phyloP scores from a whole-genome alignment of 2,797 vertebrate genomes.

The Octomys mimax region DNA sequence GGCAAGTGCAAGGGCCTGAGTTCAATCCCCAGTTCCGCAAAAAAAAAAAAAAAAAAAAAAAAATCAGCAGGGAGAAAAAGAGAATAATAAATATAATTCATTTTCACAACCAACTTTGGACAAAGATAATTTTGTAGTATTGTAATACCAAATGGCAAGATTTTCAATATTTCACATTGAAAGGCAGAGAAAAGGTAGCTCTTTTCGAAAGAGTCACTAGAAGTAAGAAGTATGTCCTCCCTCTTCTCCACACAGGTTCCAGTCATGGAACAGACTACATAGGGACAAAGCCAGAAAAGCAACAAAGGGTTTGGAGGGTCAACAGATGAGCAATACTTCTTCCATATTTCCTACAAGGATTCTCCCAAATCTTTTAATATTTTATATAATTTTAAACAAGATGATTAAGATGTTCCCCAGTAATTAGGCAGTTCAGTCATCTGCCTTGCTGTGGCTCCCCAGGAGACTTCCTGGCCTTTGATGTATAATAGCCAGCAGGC shows the following conservation, averaged over 20 bases:
- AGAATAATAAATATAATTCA: neutral
- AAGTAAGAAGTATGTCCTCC: neutral
- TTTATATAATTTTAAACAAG: slow-evolving; percentile 75
- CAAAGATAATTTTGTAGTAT: neutral
- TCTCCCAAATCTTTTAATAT: slow-evolving; percentile 61
- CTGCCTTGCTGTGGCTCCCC: slow-evolving; percentile 84
- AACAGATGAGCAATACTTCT: neutral
- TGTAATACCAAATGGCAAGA: neutral
- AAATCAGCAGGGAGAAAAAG: neutral
- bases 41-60: too few species aligned
- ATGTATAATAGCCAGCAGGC: slow-evolving; percentile 79
- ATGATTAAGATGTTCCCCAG: slow-evolving; percentile 75
- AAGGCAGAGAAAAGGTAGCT: neutral
- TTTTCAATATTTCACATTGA: neutral
- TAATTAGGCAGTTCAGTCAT: slow-evolving; percentile 86
- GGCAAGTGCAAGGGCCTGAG: too few species aligned
- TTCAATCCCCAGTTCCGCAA: too few species aligned
- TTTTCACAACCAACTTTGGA: neutral
- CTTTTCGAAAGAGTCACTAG: neutral
- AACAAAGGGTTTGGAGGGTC: neutral
- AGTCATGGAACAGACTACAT: accelerated
- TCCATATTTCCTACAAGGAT: neutral
- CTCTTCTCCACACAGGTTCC: accelerated
- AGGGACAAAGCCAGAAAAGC: neutral
- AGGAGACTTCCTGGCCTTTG: slow-evolving; percentile 82